Base-by-base conservation (phyloP, 2,888 invertebrate genomes). In the Diaperis boleti region DNA sequence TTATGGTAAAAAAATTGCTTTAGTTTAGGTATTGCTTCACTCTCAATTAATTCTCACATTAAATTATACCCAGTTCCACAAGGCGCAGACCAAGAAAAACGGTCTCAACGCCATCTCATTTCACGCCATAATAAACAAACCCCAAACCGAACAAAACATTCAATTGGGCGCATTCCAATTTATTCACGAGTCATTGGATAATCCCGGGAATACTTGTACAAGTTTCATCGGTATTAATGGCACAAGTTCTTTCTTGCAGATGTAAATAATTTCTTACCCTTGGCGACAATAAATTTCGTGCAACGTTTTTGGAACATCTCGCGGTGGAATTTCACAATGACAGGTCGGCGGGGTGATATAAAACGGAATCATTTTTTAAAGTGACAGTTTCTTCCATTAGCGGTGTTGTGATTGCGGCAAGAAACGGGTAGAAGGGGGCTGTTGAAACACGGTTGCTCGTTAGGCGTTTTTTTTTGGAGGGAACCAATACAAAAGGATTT, bases 121-220 rank as follows among this genome's bases (percentile, higher is more conserved):
- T 49, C 35, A 49, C 11, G 49, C 18, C 49, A 33, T 49, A 29
- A 18, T 49, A 33, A 31, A 33, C 49, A 49, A 33, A 17, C 11
- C 7, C 22, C 22, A 11, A 10, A 15, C 14, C 31, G 8, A 29
- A 15, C 29, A 47, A 47, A 47, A 31, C 47, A 31, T 29, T 44
- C 44, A 47, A 47, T 47, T 47, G 49, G 26, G 13, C 3, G 37
- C 11, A 37, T 37, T 37, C 14, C 37, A 37, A 37, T 37, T 37
- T 37, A 13, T 37, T 13, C 5, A 14, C 37, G 14, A 37, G 7
- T 37, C 37, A 13, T 11, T 37, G 37, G 37, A 13, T 14, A 10
- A 37, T 37, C 37, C 37, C 1, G 3, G 37, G 37, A 37, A 37
- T 37, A 14, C 14, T 37, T 37, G 13, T 13, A 13, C n/a, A 14